Conservation (phyloP, 2,888 invertebrate species). For the Pachymerium ferrugineum region DNA sequence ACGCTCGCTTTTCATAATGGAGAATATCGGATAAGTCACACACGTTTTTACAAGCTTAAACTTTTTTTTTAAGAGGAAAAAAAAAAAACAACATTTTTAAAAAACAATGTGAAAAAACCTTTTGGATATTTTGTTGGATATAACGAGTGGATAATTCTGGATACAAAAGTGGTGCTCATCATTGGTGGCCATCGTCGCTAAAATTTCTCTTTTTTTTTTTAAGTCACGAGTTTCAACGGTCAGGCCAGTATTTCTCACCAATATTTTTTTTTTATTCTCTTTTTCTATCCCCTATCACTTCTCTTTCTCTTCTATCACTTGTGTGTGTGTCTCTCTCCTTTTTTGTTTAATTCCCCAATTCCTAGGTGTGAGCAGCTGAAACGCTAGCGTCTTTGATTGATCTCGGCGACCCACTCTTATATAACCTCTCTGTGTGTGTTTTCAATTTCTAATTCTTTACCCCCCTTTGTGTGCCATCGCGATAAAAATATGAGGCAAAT, state of each 20-base stretch:
- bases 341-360: background rate
- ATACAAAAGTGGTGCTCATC: background rate
- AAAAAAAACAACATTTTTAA: too few relatives aligned
- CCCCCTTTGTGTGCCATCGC: background rate
- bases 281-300: too few relatives aligned
- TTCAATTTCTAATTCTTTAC: background rate
- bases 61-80: too few relatives aligned
- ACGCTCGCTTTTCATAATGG: too few relatives aligned
- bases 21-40: too few relatives aligned
- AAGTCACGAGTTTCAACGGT: background rate
- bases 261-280: background rate
- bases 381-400: slow-evolving; percentile 8
- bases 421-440: background rate
- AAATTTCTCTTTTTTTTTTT: too few relatives aligned
- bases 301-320: too few relatives aligned
- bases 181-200: background rate
- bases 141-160: background rate
- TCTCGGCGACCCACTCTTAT: slow-evolving; percentile 8
- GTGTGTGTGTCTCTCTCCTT: background rate
- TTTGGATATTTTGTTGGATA: background rate
- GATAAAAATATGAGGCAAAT: background rate
- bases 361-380: slow-evolving; percentile 1
- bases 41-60: too few relatives aligned
- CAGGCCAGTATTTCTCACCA: background rate
- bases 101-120: too few relatives aligned